These are phyloP conservation scores for Melanotaenia parkinsoni DNA, from an alignment of 2,797 vertebrate genomes.

Conservation along the genomic window DNA sequence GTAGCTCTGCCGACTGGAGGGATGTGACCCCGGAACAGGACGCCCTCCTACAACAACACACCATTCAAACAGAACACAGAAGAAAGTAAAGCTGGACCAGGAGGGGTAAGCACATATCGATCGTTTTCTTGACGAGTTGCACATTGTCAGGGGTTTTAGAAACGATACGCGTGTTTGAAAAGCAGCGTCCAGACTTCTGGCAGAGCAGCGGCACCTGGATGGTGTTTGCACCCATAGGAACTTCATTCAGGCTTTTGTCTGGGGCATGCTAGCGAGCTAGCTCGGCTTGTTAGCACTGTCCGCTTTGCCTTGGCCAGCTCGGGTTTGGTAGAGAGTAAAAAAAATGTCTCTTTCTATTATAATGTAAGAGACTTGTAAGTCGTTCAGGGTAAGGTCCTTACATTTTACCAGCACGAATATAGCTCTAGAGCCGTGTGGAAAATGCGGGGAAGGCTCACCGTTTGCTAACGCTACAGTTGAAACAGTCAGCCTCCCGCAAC, in stretches of 20 bases:
- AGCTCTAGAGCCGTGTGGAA: slow-evolving; percentile 26
- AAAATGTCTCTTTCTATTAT: neutral
- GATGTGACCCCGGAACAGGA: slow-evolving; percentile 91
- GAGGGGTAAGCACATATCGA: slow-evolving; percentile 81
- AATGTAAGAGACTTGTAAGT: neutral
- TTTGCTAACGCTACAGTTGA: slow-evolving; percentile 71
- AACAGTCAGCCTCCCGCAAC: slow-evolving; percentile 56
- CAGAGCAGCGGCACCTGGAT: slow-evolving; percentile 77
- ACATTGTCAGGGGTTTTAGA: slow-evolving; percentile 9
- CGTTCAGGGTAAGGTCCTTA: neutral
- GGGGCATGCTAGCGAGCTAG: slow-evolving; percentile 76
- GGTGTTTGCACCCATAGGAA: slow-evolving; percentile 78
- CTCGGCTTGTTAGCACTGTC: slow-evolving; percentile 56
- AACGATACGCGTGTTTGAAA: slow-evolving; percentile 30
- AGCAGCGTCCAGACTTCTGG: slow-evolving; percentile 48
- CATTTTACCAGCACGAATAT: neutral
- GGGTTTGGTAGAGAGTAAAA: slow-evolving; percentile 21
- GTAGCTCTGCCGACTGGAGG: slow-evolving; percentile 82
- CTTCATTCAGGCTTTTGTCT: slow-evolving; percentile 90
- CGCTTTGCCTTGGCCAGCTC: slow-evolving; percentile 24
- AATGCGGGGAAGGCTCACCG: slow-evolving; percentile 41
- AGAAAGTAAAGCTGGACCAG: slow-evolving; percentile 86
- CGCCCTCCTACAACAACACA: slow-evolving; percentile 84
- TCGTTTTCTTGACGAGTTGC: slow-evolving; percentile 9
- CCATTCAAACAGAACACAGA: slow-evolving; percentile 83